Evolutionary conservation across 1,140 invertebrate genomes (phyloP), one percentile per base, ranked within the genome.

Genomic region (Lordiphosa mommai): DNA sequence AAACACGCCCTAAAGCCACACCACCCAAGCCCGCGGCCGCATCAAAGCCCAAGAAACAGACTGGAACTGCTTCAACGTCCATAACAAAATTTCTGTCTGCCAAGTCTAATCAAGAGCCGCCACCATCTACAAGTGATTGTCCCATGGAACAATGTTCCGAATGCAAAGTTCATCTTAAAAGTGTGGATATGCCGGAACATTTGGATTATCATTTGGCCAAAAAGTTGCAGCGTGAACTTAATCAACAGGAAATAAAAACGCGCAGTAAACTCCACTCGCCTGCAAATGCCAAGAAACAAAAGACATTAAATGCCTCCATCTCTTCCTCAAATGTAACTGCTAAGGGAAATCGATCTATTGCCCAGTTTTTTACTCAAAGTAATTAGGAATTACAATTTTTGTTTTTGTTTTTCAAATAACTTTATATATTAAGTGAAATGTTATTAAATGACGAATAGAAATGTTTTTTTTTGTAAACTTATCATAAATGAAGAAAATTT

Each of bases 161-260:
- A 69, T 95, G 94, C 76, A 90, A 91, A 52, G 91, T 92, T 70
- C 90, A 88, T 67, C 90, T 95, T 27, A 76, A 89, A 17, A 10
- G 88, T n/a, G 88, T 89, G 3, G 92, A 92, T 56, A 91, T 92
- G 74, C 55, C 85, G 8, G 92, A 93, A 70, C 94, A 95, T 86
- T 86, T 90, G 50, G 94, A 95, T 89, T 95, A 92, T 87, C 94
- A 95, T 79, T 88, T 93, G 56, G 94, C 94, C 3, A 92, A 92
- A 72, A 92, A 91, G 70, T 72, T 95, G 27, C 93, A 88, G 36
- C 71, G 77, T 0, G 57, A 88, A 43, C 46, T 88, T 0, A 88
- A 88, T 34, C 70, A 84, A 20, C 55, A 86, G 14, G 70, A 88
- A 20, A 56, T 80, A 17, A 69, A 65, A 14, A 68, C 52, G 4